Evolutionary conservation across 2,797 vertebrate species (phyloP).

Genomic region (Furcifer pardalis): DNA sequence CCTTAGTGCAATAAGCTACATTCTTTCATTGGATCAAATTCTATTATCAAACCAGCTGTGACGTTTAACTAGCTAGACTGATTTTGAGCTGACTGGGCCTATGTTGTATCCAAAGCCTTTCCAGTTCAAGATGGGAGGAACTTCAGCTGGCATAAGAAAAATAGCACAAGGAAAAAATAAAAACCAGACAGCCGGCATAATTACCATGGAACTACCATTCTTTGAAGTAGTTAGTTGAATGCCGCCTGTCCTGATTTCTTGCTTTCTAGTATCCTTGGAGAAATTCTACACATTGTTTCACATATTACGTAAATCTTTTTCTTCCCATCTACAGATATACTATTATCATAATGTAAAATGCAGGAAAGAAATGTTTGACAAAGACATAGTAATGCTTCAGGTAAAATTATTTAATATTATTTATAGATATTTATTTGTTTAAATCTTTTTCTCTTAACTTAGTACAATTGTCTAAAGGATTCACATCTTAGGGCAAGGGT

Average conservation of each 20-base stretch:
- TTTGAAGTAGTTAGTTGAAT: too few relatives aligned
- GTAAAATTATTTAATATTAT: conserved; percentile 69
- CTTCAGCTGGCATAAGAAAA: too few relatives aligned
- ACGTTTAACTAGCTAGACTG: too few relatives aligned
- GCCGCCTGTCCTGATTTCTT: not conserved
- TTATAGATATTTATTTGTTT: not conserved
- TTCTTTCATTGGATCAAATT: not conserved
- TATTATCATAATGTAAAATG: conserved; percentile 99
- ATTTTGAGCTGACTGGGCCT: too few relatives aligned
- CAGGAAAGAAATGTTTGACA: conserved; percentile 98
- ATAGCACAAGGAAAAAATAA: too few relatives aligned
- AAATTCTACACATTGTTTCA: not conserved
- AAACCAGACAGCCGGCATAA: too few relatives aligned
- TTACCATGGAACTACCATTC: too few relatives aligned
- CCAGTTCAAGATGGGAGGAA: too few relatives aligned
- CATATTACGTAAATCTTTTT: not conserved
- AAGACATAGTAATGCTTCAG: conserved; percentile 97
- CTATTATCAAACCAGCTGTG: not conserved
- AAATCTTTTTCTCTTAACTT: not conserved
- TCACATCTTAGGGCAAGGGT: too few relatives aligned
- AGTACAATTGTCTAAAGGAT: not conserved
- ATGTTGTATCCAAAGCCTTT: too few relatives aligned
- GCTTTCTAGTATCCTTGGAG: not conserved
- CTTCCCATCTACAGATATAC: conserved; percentile 85
- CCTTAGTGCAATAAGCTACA: not conserved